Evolutionary conservation across 2,888 invertebrate genomes (phyloP).

Genomic region (Lottia scabra): DNA sequence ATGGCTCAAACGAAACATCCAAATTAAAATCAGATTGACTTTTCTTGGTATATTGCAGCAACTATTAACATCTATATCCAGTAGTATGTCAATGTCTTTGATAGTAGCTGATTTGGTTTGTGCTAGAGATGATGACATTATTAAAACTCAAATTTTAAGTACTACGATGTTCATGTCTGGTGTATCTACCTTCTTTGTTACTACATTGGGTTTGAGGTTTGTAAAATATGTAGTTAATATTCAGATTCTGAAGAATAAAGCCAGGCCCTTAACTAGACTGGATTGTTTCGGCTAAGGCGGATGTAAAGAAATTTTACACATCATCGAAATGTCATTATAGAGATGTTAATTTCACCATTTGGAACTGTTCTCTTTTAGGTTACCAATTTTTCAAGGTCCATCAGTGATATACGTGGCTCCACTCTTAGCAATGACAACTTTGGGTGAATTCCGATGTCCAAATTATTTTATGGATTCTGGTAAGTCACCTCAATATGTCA

Average conservation of each 20-base stretch:
- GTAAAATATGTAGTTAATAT: neutral
- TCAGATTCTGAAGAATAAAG: too few species aligned
- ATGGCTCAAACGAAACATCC: too few species aligned
- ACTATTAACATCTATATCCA: neutral
- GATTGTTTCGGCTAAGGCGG: too few species aligned
- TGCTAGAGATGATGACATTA: neutral
- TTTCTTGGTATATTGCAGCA: neutral
- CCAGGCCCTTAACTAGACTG: too few species aligned
- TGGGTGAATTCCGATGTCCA: neutral
- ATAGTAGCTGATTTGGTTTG: neutral
- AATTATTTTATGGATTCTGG: neutral
- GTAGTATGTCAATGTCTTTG: neutral
- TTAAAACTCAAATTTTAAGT: conserved; percentile 1
- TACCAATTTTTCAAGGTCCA: neutral
- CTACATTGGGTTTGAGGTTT: neutral
- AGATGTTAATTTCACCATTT: too few species aligned
- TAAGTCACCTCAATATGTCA: neutral
- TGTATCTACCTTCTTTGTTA: neutral
- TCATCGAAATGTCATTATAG: too few species aligned
- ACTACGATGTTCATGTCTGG: neutral
- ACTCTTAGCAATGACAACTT: neutral
- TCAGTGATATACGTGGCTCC: neutral
- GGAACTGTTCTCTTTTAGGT: neutral
- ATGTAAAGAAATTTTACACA: too few species aligned
- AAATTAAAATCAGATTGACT: neutral